Conservation (phyloP, 2,113 vertebrate species). For the Colinus virginianus region DNA sequence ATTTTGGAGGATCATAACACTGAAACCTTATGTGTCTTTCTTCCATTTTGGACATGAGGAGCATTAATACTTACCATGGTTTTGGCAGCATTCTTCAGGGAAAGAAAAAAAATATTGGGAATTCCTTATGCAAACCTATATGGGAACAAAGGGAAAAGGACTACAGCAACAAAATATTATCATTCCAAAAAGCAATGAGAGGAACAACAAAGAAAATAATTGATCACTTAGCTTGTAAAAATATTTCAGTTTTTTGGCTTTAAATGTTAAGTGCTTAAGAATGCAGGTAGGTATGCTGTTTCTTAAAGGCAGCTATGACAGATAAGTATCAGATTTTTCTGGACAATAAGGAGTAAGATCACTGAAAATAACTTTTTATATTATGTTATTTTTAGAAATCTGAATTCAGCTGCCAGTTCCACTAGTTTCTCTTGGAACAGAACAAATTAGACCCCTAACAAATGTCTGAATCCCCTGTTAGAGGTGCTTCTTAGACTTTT, state of each 20-base stretch:
- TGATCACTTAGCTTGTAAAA: not conserved
- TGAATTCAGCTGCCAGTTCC: not conserved
- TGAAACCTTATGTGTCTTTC: not conserved
- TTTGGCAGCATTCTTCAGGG: not conserved
- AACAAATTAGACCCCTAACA: not conserved
- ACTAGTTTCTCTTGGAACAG: not conserved
- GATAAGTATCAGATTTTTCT: constrained; percentile 32
- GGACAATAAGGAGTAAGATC: constrained; percentile 11
- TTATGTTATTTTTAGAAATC: constrained; percentile 4
- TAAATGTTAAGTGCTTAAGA: not conserved
- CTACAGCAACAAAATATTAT: not conserved
- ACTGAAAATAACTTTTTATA: not conserved
- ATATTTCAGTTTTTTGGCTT: not conserved
- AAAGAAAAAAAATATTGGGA: not conserved
- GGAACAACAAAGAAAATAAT: not conserved
- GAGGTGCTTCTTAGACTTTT: not conserved
- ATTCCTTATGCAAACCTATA: not conserved
- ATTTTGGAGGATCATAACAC: not conserved
- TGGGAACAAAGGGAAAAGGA: not conserved
- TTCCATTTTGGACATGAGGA: not conserved
- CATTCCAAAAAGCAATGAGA: not conserved
- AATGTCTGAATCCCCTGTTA: not conserved
- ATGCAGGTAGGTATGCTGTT: not conserved
- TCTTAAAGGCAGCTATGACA: not conserved
- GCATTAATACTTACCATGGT: not conserved